Evolutionary conservation across 2,888 invertebrate genomes (phyloP), one percentile per base, ranked within the genome.

Genomic region (Ferdinandea cuprea): DNA sequence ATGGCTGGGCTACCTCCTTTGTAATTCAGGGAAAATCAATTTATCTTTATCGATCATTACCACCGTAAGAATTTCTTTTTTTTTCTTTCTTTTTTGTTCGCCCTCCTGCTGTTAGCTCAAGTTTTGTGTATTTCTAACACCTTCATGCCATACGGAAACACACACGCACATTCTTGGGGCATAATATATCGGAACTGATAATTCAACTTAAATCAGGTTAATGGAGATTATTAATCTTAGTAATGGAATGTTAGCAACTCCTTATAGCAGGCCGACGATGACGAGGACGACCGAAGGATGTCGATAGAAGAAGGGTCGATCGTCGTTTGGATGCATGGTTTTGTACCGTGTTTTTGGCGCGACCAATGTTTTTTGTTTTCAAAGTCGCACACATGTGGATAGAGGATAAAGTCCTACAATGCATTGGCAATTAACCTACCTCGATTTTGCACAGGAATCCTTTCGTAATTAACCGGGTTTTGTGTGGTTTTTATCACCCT

Each of bases 31-130:
- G 50, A 48, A 76, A 81, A 76, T 76, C 80, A 76, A 81, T 81
- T 81, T 81, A 81, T 81, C 76, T 77, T 77, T 81, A 81, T 81
- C 71, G 81, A 81, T 77, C 81, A 77, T 81, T 81, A 81, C 77
- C 65, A 28, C 73, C 44, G 63, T 58, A 63, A 28, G 42, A 48
- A 48, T 63, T 11, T 25, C 8, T 46, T 19, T 63, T 48, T 11
- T 25, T 4, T 35, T 25, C 19, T 19, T 46, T 35, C 13, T 17
- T 35, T 11, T 15, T 28, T 8, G 25, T 13, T 32, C n/a, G n/a
- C n/a, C 4, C 37, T 21, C 32, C n/a, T 50, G 15, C 35, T 35
- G 35, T 9, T 30, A n/a, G 30, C 19, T 21, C 44, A 63, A 32
- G 30, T 54, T 63, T 15, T 40, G 8, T 40, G 15, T 40, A 6